phyloP scores from a whole-genome alignment of 2,888 invertebrate species.

The Drosophila peninsularis region DNA sequence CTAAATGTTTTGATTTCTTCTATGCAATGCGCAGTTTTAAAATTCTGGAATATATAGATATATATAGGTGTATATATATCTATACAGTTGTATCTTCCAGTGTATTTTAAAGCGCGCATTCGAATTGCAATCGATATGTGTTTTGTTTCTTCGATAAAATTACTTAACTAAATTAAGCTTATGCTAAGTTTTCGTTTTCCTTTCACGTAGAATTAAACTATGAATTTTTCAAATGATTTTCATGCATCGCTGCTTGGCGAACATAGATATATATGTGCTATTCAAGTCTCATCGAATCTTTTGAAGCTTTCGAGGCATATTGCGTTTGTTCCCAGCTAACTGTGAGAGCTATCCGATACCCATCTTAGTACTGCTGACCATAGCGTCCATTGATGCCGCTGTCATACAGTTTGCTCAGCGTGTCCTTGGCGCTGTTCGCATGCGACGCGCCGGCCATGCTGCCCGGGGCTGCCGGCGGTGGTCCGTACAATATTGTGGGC shows the following conservation, averaged over 20 bases:
- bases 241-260: conserved; percentile 55
- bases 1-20: conserved; percentile 13
- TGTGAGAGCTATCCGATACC: conserved; percentile 61
- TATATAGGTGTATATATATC: too few species aligned
- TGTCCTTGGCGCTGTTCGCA: conserved; percentile 87
- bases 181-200: conserved; percentile 17
- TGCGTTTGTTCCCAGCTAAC: conserved; percentile 78
- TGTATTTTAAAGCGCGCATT: conserved; percentile 82
- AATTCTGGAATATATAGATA: conserved; percentile 60
- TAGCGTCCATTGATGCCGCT: conserved; percentile 90
- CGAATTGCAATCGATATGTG: conserved; percentile 14
- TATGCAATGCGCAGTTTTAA: conserved; percentile 81
- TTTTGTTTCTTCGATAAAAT: conserved; percentile 22
- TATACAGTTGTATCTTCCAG: conserved; percentile 42
- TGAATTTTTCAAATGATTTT: conserved; percentile 60
- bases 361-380: conserved; percentile 83
- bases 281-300: conserved; percentile 80
- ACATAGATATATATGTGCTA: conserved; percentile 54
- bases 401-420: conserved; percentile 95
- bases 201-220: conserved; percentile 58
- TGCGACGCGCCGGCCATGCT: conserved; percentile 53
- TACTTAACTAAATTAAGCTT: conserved; percentile 50
- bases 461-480: conserved; percentile 59
- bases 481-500: conserved; percentile 81
- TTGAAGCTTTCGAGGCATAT: conserved; percentile 80